phyloP scores from a whole-genome alignment of 2,797 vertebrate species.

The Glossophaga mutica region DNA sequence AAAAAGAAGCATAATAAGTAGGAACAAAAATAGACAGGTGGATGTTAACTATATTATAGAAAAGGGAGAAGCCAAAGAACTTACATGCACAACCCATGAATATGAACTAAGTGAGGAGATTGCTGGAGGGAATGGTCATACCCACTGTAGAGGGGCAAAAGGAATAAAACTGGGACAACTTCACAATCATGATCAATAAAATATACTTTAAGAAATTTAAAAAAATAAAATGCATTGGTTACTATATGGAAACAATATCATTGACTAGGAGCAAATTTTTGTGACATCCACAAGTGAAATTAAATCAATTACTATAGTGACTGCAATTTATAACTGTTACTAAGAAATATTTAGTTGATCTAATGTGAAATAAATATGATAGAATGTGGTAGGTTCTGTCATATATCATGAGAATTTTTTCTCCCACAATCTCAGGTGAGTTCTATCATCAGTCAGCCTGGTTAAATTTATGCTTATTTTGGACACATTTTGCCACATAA shows the following conservation, averaged over 20 bases:
- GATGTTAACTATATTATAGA: too few relatives aligned
- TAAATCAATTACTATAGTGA: slow-evolving; percentile 50
- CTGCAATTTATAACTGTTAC: slow-evolving; percentile 45
- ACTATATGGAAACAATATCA: slow-evolving; percentile 45
- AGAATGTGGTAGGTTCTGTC: neutral
- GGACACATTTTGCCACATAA: neutral
- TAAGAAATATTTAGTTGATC: slow-evolving; percentile 28
- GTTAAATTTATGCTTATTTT: neutral
- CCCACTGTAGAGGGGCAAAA: too few relatives aligned
- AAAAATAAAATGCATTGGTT: slow-evolving; percentile 29
- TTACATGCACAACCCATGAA: too few relatives aligned
- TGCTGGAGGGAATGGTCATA: too few relatives aligned
- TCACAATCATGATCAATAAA: too few relatives aligned
- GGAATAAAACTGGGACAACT: too few relatives aligned
- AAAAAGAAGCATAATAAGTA: too few relatives aligned
- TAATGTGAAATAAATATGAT: slow-evolving; percentile 35
- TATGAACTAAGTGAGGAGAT: too few relatives aligned
- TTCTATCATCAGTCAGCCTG: neutral
- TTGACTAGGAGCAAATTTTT: slow-evolving; percentile 9
- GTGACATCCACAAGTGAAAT: slow-evolving; percentile 46
- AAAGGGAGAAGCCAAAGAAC: too few relatives aligned
- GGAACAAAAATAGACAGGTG: too few relatives aligned
- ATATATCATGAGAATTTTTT: neutral
- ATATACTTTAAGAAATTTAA: too few relatives aligned
- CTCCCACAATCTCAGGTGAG: neutral